phyloP scores from a whole-genome alignment of 2,113 vertebrate genomes.

The Phalacrocorax brasilianus region DNA sequence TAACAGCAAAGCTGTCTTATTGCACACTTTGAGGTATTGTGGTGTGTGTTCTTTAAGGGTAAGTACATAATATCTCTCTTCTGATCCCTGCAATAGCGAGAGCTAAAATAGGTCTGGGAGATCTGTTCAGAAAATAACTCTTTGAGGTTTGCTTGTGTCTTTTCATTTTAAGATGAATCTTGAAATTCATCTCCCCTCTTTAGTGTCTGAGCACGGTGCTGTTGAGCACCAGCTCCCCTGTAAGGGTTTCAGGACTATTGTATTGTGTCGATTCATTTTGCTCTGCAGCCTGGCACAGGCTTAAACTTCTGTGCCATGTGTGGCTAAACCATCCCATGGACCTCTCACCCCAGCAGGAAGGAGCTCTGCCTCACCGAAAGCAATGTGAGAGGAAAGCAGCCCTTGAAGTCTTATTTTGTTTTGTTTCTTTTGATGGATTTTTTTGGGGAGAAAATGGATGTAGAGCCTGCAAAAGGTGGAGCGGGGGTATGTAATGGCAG shows the following conservation, averaged over 20 bases:
- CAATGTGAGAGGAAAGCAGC: accelerated
- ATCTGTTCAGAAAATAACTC: neutral
- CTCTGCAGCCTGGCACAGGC: neutral
- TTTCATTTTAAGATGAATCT: neutral
- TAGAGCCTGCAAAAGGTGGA: neutral
- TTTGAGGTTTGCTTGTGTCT: neutral
- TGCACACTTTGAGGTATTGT: neutral
- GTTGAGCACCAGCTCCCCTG: no score
- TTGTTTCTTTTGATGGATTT: neutral
- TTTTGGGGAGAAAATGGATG: neutral
- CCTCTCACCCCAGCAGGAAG: neutral
- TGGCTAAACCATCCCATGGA: neutral
- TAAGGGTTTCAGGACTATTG: accelerated
- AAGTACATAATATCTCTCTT: neutral
- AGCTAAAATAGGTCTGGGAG: neutral
- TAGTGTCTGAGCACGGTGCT: neutral
- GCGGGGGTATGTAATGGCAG: neutral
- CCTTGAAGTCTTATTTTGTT: neutral
- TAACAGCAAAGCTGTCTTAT: neutral
- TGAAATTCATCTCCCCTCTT: neutral
- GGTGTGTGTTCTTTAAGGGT: neutral
- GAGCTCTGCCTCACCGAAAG: neutral
- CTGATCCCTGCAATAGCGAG: neutral
- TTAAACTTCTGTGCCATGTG: accelerated
- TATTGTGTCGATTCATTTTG: neutral